A percentile compares a stretch with the other conserved stretches of the same genome.
Conservation (phyloP, 2,888 invertebrate species). For the Neoscelio sp. region DNA sequence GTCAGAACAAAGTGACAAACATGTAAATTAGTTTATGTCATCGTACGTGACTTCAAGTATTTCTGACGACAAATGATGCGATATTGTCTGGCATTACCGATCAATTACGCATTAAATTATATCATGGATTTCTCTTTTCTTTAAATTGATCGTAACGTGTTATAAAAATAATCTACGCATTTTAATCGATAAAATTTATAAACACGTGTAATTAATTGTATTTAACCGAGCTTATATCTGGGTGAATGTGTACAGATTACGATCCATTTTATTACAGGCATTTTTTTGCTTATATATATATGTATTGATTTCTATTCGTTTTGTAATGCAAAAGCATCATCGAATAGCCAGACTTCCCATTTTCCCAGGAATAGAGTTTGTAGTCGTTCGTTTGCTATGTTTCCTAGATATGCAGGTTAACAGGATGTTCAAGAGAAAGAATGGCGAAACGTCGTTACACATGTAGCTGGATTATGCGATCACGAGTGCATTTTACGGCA, state of each 20-base stretch:
- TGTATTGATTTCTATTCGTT: constrained; percentile 20
- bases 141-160: background rate
- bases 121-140: too few relatives aligned
- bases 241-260: background rate
- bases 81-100: too few relatives aligned
- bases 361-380: constrained; percentile 48
- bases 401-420: constrained; percentile 65
- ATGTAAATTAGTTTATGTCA: too few relatives aligned
- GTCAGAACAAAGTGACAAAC: too few relatives aligned
- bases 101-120: too few relatives aligned
- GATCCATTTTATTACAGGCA: background rate
- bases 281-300: constrained; percentile 3
- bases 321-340: constrained; percentile 24
- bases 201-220: background rate
- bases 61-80: too few relatives aligned
- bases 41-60: too few relatives aligned
- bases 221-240: too few relatives aligned
- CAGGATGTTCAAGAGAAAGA: constrained; percentile 61
- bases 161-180: background rate
- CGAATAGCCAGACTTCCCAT: constrained; percentile 13
- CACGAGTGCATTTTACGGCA: constrained; percentile 54
- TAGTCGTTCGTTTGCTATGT: constrained; percentile 18
- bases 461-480: constrained; percentile 61
- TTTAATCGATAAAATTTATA: background rate
- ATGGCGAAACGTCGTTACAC: constrained; percentile 59